Percentiles rank a stretch among this genome's conserved stretches.
phyloP scores from a whole-genome alignment of 2,888 invertebrate species.

The Lochmaea capreae region DNA sequence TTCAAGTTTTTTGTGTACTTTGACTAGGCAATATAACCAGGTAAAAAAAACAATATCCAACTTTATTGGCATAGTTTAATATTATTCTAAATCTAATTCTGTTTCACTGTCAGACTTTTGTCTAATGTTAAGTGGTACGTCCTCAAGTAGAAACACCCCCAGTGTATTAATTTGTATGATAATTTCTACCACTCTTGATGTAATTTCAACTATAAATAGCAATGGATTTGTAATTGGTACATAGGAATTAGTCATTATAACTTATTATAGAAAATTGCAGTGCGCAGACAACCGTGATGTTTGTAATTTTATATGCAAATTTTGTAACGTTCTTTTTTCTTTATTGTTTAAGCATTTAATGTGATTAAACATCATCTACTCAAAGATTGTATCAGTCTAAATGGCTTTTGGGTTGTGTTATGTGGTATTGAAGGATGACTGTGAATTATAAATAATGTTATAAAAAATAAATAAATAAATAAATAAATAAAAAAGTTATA shows the following conservation, averaged over 20 bases:
- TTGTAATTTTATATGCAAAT: conserved; percentile 26
- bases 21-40: too few relatives aligned
- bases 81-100: too few relatives aligned
- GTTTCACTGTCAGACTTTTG: too few relatives aligned
- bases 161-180: too few relatives aligned
- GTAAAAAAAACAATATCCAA: too few relatives aligned
- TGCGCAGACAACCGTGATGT: conserved; percentile 26
- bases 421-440: neutral
- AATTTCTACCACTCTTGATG: too few relatives aligned
- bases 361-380: neutral
- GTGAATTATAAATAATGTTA: neutral
- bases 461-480: too few relatives aligned
- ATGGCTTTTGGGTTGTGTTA: neutral
- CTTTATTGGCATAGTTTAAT: too few relatives aligned
- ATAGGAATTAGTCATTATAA: conserved; percentile 11
- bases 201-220: neutral
- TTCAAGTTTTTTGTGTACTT: too few relatives aligned
- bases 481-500: too few relatives aligned
- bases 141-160: too few relatives aligned
- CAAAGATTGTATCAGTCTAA: neutral
- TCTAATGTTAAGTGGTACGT: too few relatives aligned
- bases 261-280: conserved; percentile 27
- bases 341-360: conserved; percentile 1
- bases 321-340: conserved; percentile 9
- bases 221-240: conserved; percentile 8